Evolutionary conservation across 2,113 vertebrate genomes (phyloP).

Genomic region (Eonycteris spelaea): DNA sequence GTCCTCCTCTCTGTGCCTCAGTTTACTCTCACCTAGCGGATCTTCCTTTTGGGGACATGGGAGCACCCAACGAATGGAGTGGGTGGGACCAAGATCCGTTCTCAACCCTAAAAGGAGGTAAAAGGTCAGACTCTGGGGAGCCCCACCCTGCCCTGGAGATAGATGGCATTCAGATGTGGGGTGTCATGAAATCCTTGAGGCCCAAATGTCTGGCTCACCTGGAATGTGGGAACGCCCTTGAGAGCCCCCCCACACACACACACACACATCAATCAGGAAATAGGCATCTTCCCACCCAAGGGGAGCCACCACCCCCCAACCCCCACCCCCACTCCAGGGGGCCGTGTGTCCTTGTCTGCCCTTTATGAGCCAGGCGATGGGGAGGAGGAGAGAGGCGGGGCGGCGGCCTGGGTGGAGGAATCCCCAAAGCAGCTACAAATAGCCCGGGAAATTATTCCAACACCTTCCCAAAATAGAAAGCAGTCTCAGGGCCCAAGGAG

Average conservation of each 20-base stretch:
- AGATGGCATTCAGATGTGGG: not conserved
- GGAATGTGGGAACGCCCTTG: not conserved
- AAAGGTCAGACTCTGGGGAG: conserved; percentile 32
- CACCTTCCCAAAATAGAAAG: conserved; percentile 65
- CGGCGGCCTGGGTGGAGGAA: conserved; percentile 47
- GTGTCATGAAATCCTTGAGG: not conserved
- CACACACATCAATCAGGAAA: not conserved
- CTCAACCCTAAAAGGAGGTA: conserved; percentile 33
- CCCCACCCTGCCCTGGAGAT: not conserved
- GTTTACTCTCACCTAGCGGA: not conserved
- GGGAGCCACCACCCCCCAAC: not conserved
- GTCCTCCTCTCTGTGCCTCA: not conserved
- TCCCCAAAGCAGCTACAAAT: conserved; percentile 68
- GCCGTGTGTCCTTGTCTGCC: not conserved
- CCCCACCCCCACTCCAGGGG: not conserved
- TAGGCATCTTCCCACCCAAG: not conserved
- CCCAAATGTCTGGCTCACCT: not conserved
- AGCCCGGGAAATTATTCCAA: conserved; percentile 28
- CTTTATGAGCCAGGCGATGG: not conserved
- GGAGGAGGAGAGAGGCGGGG: not conserved
- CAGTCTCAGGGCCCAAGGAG: not conserved
- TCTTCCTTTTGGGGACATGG: not conserved
- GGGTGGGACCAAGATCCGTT: not conserved
- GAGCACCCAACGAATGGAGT: not conserved
- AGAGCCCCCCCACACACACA: not conserved